phyloP scores from a whole-genome alignment of 2,797 vertebrate genomes.

The Takifugu ocellatus region DNA sequence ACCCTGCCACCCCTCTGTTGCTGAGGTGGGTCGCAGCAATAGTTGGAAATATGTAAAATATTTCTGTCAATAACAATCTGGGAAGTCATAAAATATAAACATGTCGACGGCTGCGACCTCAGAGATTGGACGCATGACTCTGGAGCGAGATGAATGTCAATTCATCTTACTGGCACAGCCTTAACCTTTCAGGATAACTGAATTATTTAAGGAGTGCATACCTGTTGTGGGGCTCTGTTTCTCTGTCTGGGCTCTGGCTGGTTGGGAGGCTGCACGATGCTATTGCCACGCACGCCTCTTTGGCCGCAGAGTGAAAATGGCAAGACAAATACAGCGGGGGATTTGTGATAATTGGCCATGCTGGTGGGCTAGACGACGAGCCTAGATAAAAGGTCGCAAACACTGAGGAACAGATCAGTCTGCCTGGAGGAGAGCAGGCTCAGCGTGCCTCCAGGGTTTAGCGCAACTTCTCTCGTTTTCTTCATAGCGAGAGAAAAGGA shows the following conservation, averaged over 20 bases:
- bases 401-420: conserved; percentile 63
- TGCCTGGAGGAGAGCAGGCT: conserved; percentile 54
- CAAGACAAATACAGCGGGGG: conserved; percentile 72
- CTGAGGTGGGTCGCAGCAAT: neutral
- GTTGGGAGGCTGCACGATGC: conserved; percentile 52
- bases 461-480: conserved; percentile 48
- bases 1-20: neutral
- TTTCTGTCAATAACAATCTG: conserved; percentile 60
- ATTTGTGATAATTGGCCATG: conserved; percentile 74
- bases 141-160: conserved; percentile 76
- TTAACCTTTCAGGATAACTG: conserved; percentile 80
- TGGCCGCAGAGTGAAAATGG: conserved; percentile 71
- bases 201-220: conserved; percentile 79
- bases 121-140: conserved; percentile 52
- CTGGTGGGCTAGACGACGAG: conserved; percentile 66
- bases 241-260: conserved; percentile 41
- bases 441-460: conserved; percentile 52
- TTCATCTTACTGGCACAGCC: conserved; percentile 62
- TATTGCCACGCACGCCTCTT: conserved; percentile 53
- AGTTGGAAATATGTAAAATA: conserved; percentile 51
- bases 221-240: conserved; percentile 70
- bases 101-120: conserved; percentile 37
- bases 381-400: conserved; percentile 70
- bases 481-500: conserved; percentile 27
- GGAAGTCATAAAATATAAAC: conserved; percentile 57